Conservation (phyloP, 2,888 invertebrate species). For the Papilio elwesi region DNA sequence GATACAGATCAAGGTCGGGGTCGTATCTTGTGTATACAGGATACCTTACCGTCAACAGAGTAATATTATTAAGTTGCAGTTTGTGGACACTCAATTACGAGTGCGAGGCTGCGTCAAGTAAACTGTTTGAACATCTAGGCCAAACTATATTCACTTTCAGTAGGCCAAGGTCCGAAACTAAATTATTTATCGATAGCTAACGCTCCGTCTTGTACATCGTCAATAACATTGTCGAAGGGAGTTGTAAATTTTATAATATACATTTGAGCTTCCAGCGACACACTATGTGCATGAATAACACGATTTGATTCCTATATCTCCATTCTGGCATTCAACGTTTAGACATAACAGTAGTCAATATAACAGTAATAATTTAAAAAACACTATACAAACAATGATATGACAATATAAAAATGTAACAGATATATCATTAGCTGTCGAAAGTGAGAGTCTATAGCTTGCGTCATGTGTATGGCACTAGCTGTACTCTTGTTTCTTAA, state of each 20-base stretch:
- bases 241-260: background rate
- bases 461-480: too few relatives aligned
- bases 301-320: background rate
- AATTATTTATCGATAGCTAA: slow-evolving; percentile 21
- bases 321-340: too few relatives aligned
- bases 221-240: background rate
- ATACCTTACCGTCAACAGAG: slow-evolving; percentile 4
- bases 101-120: slow-evolving; percentile 13
- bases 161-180: slow-evolving; percentile 20
- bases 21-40: slow-evolving; percentile 5
- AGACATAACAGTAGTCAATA: too few relatives aligned
- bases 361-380: too few relatives aligned
- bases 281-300: background rate
- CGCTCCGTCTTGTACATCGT: background rate
- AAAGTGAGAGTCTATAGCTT: too few relatives aligned
- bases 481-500: too few relatives aligned
- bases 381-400: too few relatives aligned
- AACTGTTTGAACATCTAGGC: slow-evolving; percentile 17
- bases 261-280: background rate
- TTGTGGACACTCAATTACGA: slow-evolving; percentile 26
- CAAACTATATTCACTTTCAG: slow-evolving; percentile 5
- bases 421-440: too few relatives aligned
- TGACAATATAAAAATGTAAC: too few relatives aligned
- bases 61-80: slow-evolving; percentile 21
- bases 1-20: slow-evolving; percentile 6